Percentiles rank a stretch among this genome's conserved stretches.
Conservation (phyloP, 1,140 invertebrate genomes). For the Bombus turneri region DNA sequence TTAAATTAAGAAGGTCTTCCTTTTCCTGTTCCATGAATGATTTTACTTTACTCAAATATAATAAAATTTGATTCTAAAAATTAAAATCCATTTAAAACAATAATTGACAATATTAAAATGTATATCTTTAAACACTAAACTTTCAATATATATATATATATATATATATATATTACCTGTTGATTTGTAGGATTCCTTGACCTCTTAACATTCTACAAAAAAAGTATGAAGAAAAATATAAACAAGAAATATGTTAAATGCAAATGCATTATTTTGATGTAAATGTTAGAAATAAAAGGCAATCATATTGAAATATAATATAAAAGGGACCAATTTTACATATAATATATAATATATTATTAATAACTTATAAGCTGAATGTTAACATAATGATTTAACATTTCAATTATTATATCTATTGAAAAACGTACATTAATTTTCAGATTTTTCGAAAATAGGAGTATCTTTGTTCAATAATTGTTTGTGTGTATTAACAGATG, state of each 20-base stretch:
- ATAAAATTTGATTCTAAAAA: constrained; percentile 68
- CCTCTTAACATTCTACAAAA: background rate
- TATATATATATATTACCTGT: constrained; percentile 2
- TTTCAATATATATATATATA: background rate
- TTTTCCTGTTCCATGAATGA: constrained; percentile 67
- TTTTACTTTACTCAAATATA: constrained; percentile 63
- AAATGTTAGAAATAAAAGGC: constrained; percentile 21
- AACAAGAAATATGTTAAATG: background rate
- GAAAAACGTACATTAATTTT: constrained; percentile 5
- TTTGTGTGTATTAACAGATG: constrained; percentile 35
- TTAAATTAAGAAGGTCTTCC: constrained; percentile 63
- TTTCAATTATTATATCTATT: constrained; percentile 9
- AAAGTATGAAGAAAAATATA: background rate
- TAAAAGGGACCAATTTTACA: background rate
- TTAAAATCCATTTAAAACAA: constrained; percentile 11
- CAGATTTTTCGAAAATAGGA: constrained; percentile 2
- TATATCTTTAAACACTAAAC: background rate
- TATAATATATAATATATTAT: background rate
- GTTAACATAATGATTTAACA: background rate
- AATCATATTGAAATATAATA: constrained; percentile 56
- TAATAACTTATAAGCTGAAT: background rate
- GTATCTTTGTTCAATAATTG: constrained; percentile 15
- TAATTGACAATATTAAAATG: background rate
- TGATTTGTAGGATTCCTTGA: background rate
- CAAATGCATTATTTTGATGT: background rate